A percentile compares a stretch with the other conserved stretches of the same genome.
phyloP scores from a whole-genome alignment of 92 coral and sea anemone genomes.

The Chrysogorgia sp. region DNA sequence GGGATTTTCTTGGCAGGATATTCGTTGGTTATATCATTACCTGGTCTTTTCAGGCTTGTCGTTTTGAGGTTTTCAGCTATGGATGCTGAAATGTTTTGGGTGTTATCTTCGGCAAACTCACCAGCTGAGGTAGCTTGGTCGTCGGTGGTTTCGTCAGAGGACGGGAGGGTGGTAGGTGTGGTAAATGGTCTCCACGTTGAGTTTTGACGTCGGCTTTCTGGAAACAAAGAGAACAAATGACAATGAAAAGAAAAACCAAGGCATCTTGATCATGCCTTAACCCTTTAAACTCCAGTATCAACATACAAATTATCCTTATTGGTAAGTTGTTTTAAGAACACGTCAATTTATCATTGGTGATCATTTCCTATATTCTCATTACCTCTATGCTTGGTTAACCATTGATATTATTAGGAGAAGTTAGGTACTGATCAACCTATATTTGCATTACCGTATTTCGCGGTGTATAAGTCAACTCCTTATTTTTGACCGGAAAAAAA shows the following conservation, averaged over 20 bases:
- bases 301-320: no score
- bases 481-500: no score
- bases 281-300: no score
- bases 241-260: neutral
- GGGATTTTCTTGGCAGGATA: neutral
- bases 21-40: neutral
- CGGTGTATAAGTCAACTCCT: no score
- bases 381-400: no score
- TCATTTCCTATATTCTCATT: no score
- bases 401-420: no score
- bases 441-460: no score
- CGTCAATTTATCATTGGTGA: no score
- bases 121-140: neutral
- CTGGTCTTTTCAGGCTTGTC: slow-evolving; percentile 15
- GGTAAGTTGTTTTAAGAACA: no score
- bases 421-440: no score
- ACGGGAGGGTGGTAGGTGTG: slow-evolving; percentile 12
- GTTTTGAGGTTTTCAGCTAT: neutral
- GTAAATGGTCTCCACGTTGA: slow-evolving; percentile 45
- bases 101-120: neutral
- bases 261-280: neutral
- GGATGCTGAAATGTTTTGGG: neutral
- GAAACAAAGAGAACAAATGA: neutral
- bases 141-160: slow-evolving; percentile 20
- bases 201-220: slow-evolving; percentile 42